Conservation (phyloP, 2,888 invertebrate genomes). For the Cylindroiulus punctatus region DNA sequence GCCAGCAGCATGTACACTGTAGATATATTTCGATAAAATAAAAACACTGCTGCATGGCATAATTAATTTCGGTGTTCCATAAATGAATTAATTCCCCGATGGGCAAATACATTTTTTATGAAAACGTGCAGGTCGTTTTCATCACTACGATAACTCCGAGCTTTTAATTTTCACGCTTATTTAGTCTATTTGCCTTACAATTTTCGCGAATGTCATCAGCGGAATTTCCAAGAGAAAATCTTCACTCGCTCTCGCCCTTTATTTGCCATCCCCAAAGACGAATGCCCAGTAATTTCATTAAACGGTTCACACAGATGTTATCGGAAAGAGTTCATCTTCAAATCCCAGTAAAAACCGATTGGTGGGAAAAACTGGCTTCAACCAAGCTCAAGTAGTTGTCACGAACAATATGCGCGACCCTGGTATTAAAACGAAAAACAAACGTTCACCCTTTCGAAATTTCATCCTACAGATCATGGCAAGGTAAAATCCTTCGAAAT, state of each 20-base stretch:
- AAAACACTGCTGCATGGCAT: no score
- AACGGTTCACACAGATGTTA: not conserved
- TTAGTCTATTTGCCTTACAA: not conserved
- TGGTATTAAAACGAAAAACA: not conserved
- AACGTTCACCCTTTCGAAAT: not conserved
- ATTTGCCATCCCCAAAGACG: not conserved
- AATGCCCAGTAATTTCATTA: conserved; percentile 11
- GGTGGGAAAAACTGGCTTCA: not conserved
- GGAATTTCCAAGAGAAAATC: not conserved
- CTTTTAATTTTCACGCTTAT: not conserved
- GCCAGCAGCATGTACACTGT: no score
- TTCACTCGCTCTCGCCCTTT: not conserved
- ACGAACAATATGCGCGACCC: not conserved
- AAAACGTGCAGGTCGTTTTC: not conserved
- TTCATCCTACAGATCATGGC: not conserved
- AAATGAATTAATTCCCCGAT: no score
- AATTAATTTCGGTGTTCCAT: no score
- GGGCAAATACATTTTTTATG: no score
- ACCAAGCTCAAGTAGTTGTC: not conserved
- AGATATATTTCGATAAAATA: no score
- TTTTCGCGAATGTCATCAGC: not conserved
- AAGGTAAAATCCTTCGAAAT: not conserved
- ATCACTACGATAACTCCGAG: not conserved
- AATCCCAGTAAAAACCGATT: not conserved
- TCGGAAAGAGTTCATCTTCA: not conserved